Evolutionary conservation across 2,797 vertebrate genomes (phyloP).

Genomic region (Anomalospiza imberbis): DNA sequence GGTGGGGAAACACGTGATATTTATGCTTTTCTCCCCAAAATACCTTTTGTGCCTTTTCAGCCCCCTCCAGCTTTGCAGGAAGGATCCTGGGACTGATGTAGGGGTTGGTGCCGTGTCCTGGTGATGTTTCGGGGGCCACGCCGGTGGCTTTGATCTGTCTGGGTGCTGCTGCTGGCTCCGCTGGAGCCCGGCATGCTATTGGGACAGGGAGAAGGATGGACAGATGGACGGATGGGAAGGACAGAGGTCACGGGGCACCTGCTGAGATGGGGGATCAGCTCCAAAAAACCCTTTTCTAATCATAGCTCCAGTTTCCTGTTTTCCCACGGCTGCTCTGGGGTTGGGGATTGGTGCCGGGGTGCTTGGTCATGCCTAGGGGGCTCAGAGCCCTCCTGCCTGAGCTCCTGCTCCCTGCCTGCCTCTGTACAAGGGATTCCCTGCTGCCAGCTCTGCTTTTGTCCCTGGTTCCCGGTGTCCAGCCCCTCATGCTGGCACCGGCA

Average conservation of each 20-base stretch:
- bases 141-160: rapidly evolving
- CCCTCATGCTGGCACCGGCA: rapidly evolving
- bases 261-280: conserved; percentile 5
- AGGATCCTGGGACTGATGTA: neutral
- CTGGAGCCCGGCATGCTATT: rapidly evolving
- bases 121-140: rapidly evolving
- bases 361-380: neutral
- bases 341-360: neutral
- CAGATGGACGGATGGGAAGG: neutral
- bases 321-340: neutral
- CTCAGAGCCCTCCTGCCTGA: neutral
- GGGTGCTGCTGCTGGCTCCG: neutral
- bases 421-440: neutral
- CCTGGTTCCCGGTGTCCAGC: neutral
- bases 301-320: conserved; percentile 44
- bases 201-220: neutral
- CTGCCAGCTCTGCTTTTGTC: neutral
- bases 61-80: neutral
- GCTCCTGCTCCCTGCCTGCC: neutral
- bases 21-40: neutral
- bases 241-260: neutral
- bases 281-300: conserved; percentile 27
- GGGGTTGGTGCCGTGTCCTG: rapidly evolving
- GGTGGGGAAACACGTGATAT: neutral
- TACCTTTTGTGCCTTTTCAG: neutral